These are phyloP conservation scores for Lepisosteus oculatus DNA, from an alignment of 2,113 vertebrate genomes.

Conservation along the genomic window DNA sequence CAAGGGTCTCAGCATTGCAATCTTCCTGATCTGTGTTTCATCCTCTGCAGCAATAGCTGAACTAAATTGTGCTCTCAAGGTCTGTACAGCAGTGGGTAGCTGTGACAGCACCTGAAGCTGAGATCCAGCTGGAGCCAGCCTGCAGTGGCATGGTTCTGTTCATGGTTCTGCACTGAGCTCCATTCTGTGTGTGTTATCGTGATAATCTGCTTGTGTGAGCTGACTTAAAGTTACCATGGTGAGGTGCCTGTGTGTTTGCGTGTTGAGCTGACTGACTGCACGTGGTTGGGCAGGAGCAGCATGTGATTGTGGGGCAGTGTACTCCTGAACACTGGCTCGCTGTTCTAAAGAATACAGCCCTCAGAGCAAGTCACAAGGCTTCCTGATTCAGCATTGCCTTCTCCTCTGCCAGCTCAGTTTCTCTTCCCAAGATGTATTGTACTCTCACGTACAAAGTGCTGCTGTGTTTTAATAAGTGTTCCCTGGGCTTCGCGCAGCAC, in stretches of 20 bases:
- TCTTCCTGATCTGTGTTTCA: no score
- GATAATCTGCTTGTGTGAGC: neutral
- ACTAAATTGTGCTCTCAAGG: no score
- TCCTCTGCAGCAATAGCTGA: no score
- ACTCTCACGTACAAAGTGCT: neutral
- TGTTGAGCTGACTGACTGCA: conserved; percentile 40
- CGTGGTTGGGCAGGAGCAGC: conserved; percentile 58
- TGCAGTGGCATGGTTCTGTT: neutral
- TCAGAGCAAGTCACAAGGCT: conserved; percentile 72
- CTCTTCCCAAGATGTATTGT: no score
- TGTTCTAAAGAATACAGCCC: conserved; percentile 65
- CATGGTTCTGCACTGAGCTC: neutral
- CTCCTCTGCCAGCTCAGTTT: no score
- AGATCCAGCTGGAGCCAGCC: no score
- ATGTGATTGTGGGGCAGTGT: conserved; percentile 61
- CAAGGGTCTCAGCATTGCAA: no score
- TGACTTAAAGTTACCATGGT: no score
- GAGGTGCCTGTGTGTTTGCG: neutral
- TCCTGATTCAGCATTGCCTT: neutral
- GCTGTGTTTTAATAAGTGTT: conserved; percentile 26
- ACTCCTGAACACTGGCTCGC: conserved; percentile 46
- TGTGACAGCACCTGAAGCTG: no score
- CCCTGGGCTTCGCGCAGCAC: conserved; percentile 4
- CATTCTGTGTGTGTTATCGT: neutral
- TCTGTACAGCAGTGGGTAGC: no score